Evolutionary conservation across 2,113 vertebrate genomes (phyloP).

Genomic region (Chaetodon trifascialis): DNA sequence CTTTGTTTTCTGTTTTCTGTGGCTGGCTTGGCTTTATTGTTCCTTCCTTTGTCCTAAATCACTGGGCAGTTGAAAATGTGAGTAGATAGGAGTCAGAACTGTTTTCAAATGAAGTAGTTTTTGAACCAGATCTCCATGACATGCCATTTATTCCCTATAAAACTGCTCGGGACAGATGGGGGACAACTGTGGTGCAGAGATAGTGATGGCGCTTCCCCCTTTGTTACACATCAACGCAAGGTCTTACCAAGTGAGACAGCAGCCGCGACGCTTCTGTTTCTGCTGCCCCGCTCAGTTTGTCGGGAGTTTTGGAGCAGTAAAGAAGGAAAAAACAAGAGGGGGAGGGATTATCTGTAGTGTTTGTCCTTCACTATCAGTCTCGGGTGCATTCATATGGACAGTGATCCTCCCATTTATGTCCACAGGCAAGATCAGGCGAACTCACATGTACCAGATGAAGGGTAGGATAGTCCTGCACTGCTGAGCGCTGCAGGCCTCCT

Average conservation of each 20-base stretch:
- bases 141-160: conserved; percentile 1
- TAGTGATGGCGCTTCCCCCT: conserved; percentile 21
- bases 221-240: conserved; percentile 27
- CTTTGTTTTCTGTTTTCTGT: too few species aligned
- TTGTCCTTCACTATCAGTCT: conserved; percentile 49
- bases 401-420: conserved; percentile 39
- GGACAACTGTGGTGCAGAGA: conserved; percentile 39
- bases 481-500: neutral
- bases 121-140: conserved; percentile 25
- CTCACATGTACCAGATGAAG: conserved; percentile 1
- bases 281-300: conserved; percentile 28
- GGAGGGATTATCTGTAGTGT: conserved; percentile 33
- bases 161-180: conserved; percentile 25
- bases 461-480: neutral
- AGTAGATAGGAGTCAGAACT: neutral
- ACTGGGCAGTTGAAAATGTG: neutral
- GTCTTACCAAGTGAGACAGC: conserved; percentile 34
- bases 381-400: conserved; percentile 49
- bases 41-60: neutral
- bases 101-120: conserved; percentile 4
- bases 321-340: neutral
- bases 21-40: neutral
- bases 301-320: conserved; percentile 6
- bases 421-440: neutral
- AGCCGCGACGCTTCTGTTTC: conserved; percentile 20